Percentiles rank a stretch among this genome's conserved stretches.
Evolutionary conservation across 2,888 invertebrate genomes (phyloP).

Genomic region (Stegophylla sp.): DNA sequence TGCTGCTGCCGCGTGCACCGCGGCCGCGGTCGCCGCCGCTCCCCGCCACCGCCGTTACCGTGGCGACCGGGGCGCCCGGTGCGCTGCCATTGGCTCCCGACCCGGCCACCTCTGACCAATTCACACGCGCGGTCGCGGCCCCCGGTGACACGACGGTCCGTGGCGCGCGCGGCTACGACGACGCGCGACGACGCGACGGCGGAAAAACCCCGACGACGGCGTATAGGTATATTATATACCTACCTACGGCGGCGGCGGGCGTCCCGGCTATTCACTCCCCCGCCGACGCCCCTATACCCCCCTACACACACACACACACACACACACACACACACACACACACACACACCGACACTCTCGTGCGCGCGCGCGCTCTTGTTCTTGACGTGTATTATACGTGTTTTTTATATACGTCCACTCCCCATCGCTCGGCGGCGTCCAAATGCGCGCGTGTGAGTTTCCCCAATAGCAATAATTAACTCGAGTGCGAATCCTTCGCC

Average conservation of each 20-base stretch:
- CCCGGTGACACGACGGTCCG: slow-evolving; percentile 49
- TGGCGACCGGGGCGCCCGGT: slow-evolving; percentile 61
- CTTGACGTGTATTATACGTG: too few relatives aligned
- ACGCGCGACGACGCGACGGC: slow-evolving; percentile 37
- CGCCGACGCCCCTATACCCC: slow-evolving; percentile 29
- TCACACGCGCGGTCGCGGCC: slow-evolving; percentile 60
- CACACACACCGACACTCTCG: too few relatives aligned
- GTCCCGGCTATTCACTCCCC: slow-evolving; percentile 33
- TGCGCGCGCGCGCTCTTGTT: too few relatives aligned
- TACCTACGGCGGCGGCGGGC: slow-evolving; percentile 30
- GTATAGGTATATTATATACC: too few relatives aligned
- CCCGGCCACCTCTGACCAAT: slow-evolving; percentile 63
- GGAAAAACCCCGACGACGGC: slow-evolving; percentile 57
- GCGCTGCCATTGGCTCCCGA: slow-evolving; percentile 62
- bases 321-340: too few relatives aligned
- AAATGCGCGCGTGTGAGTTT: neutral
- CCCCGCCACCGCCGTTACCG: slow-evolving; percentile 59
- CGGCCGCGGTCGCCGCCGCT: slow-evolving; percentile 59
- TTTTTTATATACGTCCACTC: too few relatives aligned
- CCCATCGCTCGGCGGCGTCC: neutral
- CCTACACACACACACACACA: too few relatives aligned
- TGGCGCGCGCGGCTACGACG: slow-evolving; percentile 26
- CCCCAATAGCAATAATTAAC: slow-evolving; percentile 51
- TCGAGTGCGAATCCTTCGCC: slow-evolving; percentile 13
- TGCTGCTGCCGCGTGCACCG: slow-evolving; percentile 58